Evolutionary conservation across 2,888 invertebrate genomes (phyloP).

Genomic region (Xestobium rufovillosum): DNA sequence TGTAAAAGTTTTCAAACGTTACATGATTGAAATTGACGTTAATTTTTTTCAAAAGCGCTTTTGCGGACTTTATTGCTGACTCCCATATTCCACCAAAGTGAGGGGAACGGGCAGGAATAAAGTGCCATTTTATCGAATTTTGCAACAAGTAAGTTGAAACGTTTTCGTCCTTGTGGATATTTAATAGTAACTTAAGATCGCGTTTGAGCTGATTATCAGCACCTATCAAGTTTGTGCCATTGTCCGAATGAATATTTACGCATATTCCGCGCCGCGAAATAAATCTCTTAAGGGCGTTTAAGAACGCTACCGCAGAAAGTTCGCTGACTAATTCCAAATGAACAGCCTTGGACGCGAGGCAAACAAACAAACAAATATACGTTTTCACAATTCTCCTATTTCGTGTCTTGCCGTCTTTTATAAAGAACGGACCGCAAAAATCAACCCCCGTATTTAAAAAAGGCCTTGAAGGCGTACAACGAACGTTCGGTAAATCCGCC

Average conservation of each 20-base stretch:
- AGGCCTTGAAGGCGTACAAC: slow-evolving; percentile 17
- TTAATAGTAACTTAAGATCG: slow-evolving; percentile 16
- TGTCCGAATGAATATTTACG: slow-evolving; percentile 13
- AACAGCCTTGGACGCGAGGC: slow-evolving; percentile 18
- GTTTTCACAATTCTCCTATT: slow-evolving; percentile 14
- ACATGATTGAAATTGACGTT: too few species aligned
- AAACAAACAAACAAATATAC: slow-evolving; percentile 20
- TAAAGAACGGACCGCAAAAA: slow-evolving; percentile 20
- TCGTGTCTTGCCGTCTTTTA: slow-evolving; percentile 16
- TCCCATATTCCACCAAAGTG: too few species aligned
- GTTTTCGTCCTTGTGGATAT: too few species aligned
- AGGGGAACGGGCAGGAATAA: slow-evolving; percentile 28
- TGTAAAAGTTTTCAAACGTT: slow-evolving; percentile 26
- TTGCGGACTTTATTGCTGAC: slow-evolving; percentile 28
- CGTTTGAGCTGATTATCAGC: too few species aligned
- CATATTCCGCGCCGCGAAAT: slow-evolving; percentile 17
- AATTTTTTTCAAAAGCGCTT: slow-evolving; percentile 26
- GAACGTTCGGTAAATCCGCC: slow-evolving; percentile 17
- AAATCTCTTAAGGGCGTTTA: slow-evolving; percentile 19
- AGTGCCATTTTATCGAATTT: slow-evolving; percentile 32
- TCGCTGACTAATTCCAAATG: slow-evolving; percentile 20
- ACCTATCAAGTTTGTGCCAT: too few species aligned
- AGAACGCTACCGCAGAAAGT: slow-evolving; percentile 15
- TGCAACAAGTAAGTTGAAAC: too few species aligned
- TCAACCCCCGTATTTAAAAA: slow-evolving; percentile 18